phyloP scores from a whole-genome alignment of 2,113 vertebrate genomes.

The Scalopus aquaticus region DNA sequence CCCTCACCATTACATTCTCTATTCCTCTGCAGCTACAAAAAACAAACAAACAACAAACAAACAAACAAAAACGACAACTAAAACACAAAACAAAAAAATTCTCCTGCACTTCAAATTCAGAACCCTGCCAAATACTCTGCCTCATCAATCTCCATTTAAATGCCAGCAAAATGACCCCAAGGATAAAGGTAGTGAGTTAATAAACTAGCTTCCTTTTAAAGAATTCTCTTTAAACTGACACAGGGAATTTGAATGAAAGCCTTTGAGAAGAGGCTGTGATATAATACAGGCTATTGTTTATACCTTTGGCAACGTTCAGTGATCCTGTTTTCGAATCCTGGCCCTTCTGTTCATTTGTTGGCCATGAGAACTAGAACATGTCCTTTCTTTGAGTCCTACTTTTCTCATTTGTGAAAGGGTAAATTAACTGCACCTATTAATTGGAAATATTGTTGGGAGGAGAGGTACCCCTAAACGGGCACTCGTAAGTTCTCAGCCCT shows the following conservation, averaged over 20 bases:
- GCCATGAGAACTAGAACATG: background rate
- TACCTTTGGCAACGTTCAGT: background rate
- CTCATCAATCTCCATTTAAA: slow-evolving; percentile 81
- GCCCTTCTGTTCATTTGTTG: background rate
- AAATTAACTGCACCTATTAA: background rate
- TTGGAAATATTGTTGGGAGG: background rate
- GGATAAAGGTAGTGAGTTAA: slow-evolving; percentile 75
- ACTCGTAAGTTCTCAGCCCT: background rate
- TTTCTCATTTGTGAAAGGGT: background rate
- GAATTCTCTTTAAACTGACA: slow-evolving; percentile 74
- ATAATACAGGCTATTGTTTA: background rate
- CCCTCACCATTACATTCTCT: slow-evolving; percentile 49
- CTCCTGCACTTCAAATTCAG: slow-evolving; percentile 70
- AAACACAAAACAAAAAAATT: background rate
- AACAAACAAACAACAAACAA: no score
- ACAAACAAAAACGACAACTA: no score
- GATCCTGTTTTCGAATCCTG: background rate
- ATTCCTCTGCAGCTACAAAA: slow-evolving; percentile 38
- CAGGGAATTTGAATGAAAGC: slow-evolving; percentile 59
- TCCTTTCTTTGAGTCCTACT: background rate
- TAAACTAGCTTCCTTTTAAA: slow-evolving; percentile 81
- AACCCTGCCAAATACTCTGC: slow-evolving; percentile 71
- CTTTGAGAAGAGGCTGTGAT: background rate
- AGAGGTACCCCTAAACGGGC: background rate
- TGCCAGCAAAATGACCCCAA: slow-evolving; percentile 71